Percentiles rank a stretch among this genome's conserved stretches.
Evolutionary conservation across 2,797 vertebrate species (phyloP).

Genomic region (Rhinichthys osculus): DNA sequence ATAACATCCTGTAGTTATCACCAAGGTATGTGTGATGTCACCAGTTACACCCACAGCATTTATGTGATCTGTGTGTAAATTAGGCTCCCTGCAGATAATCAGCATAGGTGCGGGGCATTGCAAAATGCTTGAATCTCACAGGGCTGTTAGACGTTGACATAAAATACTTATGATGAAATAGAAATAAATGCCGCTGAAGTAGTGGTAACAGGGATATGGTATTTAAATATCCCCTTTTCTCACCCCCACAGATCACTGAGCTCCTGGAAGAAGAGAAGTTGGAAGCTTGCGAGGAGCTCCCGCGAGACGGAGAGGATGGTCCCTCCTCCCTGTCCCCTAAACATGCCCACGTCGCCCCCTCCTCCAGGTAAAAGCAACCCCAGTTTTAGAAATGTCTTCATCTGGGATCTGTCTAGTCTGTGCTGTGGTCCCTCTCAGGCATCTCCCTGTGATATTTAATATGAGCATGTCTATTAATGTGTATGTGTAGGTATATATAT

Average conservation of each 20-base stretch:
- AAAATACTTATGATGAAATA: not conserved
- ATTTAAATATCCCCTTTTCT: slow-evolving; percentile 8
- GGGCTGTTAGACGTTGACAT: not conserved
- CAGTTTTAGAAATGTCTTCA: not conserved
- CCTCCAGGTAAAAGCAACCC: slow-evolving; percentile 70
- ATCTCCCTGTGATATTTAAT: slow-evolving; percentile 24
- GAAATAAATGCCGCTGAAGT: slow-evolving; percentile 1
- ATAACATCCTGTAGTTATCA: not conserved
- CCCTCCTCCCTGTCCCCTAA: slow-evolving; percentile 71
- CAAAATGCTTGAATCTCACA: not conserved
- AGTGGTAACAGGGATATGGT: no score
- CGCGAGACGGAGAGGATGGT: slow-evolving; percentile 86
- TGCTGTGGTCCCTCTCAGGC: not conserved
- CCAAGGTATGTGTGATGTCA: not conserved
- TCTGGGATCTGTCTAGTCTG: not conserved
- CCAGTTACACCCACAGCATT: not conserved
- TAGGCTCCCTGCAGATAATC: not conserved
- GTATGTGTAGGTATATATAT: not conserved
- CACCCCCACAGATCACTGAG: slow-evolving; percentile 77
- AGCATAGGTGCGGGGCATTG: not conserved
- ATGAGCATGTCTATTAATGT: not conserved
- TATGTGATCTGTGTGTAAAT: not conserved
- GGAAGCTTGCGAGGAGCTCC: slow-evolving; percentile 92
- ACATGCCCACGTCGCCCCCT: slow-evolving; percentile 63
- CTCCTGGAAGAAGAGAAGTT: slow-evolving; percentile 91